Percentiles rank a stretch among this genome's conserved stretches.
These are phyloP conservation scores for Chelon labrosus DNA, from an alignment of 2,797 vertebrate genomes.

Conservation along the genomic window DNA sequence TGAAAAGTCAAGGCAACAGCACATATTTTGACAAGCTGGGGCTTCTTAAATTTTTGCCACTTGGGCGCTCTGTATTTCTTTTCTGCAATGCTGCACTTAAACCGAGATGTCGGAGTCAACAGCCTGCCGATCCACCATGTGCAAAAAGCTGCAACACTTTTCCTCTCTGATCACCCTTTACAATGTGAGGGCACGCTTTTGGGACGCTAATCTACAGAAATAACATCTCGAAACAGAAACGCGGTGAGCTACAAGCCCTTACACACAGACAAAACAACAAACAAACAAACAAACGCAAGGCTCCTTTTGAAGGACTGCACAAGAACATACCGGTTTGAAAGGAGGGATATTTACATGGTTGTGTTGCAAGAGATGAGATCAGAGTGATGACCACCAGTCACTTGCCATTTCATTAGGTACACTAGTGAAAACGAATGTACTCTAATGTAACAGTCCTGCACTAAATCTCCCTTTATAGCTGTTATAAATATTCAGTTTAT, in stretches of 20 bases:
- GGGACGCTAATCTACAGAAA: neutral
- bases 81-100: neutral
- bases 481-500: no score
- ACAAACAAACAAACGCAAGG: neutral
- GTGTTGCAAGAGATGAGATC: neutral
- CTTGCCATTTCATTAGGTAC: no score
- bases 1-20: neutral
- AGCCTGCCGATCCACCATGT: neutral
- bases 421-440: no score
- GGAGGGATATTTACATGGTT: neutral
- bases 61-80: neutral
- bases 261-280: neutral
- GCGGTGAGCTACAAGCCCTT: neutral
- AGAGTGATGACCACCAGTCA: neutral
- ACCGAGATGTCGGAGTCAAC: conserved; percentile 14
- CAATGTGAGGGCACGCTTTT: neutral
- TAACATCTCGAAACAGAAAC: conserved; percentile 3
- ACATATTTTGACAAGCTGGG: neutral
- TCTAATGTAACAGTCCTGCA: no score
- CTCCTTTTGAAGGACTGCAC: neutral
- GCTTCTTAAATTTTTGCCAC: neutral
- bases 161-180: neutral
- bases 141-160: neutral
- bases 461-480: no score
- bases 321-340: neutral